These are phyloP conservation scores for Cyanoramphus novaezelandiae DNA, from an alignment of 2,113 vertebrate genomes.

Conservation along the genomic window DNA sequence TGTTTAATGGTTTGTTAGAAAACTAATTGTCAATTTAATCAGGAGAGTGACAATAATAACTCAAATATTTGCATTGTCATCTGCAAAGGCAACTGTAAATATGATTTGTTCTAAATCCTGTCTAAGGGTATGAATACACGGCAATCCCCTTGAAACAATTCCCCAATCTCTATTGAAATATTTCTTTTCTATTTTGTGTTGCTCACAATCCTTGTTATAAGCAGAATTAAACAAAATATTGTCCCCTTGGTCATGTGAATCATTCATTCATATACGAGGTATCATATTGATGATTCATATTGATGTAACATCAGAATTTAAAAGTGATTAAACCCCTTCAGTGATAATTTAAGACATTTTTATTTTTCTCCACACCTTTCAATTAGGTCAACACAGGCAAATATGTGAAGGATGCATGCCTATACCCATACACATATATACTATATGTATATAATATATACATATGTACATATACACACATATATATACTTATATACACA, in stretches of 20 bases:
- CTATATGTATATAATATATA: too few relatives aligned
- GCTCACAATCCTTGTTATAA: not conserved
- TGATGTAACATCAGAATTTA: not conserved
- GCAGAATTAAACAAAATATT: not conserved
- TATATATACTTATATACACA: not conserved
- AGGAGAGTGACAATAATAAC: not conserved
- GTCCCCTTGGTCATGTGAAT: not conserved
- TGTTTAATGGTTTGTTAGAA: constrained; percentile 12
- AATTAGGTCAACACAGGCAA: not conserved
- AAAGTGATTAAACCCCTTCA: not conserved
- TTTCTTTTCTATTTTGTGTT: not conserved
- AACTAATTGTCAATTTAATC: constrained; percentile 31
- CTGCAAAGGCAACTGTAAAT: not conserved
- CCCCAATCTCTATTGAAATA: not conserved
- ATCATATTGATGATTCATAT: not conserved
- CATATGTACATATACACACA: not conserved
- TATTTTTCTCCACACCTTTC: not conserved
- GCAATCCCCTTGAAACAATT: not conserved
- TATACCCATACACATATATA: not conserved
- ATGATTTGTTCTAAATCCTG: not conserved
- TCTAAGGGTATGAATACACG: not conserved
- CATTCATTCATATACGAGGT: not conserved
- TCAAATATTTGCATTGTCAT: not conserved
- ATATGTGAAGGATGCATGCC: not conserved
- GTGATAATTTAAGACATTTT: not conserved